These are phyloP conservation scores for Drosophila neutralis DNA, from an alignment of 2,888 invertebrate genomes.

Conservation along the genomic window DNA sequence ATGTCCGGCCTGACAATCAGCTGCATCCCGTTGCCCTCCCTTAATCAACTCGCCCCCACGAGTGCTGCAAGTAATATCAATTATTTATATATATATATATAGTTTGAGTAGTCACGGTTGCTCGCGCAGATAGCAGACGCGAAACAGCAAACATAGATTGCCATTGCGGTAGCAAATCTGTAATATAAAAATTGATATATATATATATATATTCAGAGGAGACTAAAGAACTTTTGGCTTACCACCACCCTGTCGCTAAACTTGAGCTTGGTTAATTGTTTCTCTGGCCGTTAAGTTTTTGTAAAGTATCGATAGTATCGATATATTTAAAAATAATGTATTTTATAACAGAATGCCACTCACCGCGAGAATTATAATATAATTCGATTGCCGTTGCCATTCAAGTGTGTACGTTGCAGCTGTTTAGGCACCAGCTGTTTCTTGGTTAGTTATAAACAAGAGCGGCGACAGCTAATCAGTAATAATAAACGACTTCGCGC, in stretches of 20 bases:
- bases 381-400: conserved; percentile 5
- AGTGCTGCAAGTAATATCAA: conserved; percentile 64
- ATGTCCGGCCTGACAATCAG: conserved; percentile 94
- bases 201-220: background rate
- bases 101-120: conserved; percentile 85
- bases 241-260: conserved; percentile 92
- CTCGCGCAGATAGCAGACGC: conserved; percentile 91
- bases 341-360: background rate
- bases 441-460: conserved; percentile 42
- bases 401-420: conserved; percentile 17
- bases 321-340: background rate
- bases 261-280: conserved; percentile 90
- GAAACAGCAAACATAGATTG: conserved; percentile 90
- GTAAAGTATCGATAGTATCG: conserved; percentile 6
- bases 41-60: conserved; percentile 90
- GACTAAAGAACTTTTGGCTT: conserved; percentile 64
- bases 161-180: conserved; percentile 92
- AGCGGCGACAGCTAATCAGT: conserved; percentile 37
- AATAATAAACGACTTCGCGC: conserved; percentile 35
- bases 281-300: conserved; percentile 87
- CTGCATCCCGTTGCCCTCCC: conserved; percentile 88
- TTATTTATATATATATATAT: background rate
- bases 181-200: background rate
- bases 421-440: conserved; percentile 36
- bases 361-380: background rate